Base-by-base conservation (phyloP, 2,797 vertebrate species). In the Gambusia yucatana region DNA sequence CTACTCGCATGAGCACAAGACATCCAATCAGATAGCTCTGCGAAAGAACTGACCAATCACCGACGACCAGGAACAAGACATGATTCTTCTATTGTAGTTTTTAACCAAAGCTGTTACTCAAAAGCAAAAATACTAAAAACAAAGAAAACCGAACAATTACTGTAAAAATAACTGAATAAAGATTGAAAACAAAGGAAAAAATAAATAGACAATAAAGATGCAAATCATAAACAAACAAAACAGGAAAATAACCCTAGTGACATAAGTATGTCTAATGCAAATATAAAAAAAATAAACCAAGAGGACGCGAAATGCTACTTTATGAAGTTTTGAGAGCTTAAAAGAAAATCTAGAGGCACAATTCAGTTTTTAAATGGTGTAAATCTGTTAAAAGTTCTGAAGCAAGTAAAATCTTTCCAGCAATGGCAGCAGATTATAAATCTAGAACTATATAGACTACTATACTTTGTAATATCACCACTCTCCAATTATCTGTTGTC, bases 71-170 rank as follows among this genome's bases (percentile, higher is more conserved):
- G 89, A 92, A 92, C 13, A 81, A 50, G 71, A 1, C 10, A 55
- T 11, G 4, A 52, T 84, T 79, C 11, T 70, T 70, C 6, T 46
- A 28, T 87, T 92, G 92, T 93, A 93, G 92, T 94, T 93, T 89
- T 85, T 70, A 70, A 20, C 10, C 17, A 43, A 25, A 70, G 22
- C 39, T n/a, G 25, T 11, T 11, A 13, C 6, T 20, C 33, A 67
- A 67, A 61, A 3, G 65, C 65, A 43, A 43, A 43, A 43, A n/a
- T 14, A 25, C 65, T 25, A 67, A 5, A 59, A 59, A 59, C 14
- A 41, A n/a, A 28, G 13, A 59, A 59, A 14, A 13, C 61, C 16
- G 6, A 39, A 65, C 1, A 61, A 22, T 39, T 39, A 65, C 33
- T 65, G 14, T 39, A 3, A 22, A 65, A 36, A 16, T 33, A 63